These are phyloP conservation scores for Eurypyga helias DNA, from an alignment of 2,113 vertebrate genomes.

Conservation along the genomic window DNA sequence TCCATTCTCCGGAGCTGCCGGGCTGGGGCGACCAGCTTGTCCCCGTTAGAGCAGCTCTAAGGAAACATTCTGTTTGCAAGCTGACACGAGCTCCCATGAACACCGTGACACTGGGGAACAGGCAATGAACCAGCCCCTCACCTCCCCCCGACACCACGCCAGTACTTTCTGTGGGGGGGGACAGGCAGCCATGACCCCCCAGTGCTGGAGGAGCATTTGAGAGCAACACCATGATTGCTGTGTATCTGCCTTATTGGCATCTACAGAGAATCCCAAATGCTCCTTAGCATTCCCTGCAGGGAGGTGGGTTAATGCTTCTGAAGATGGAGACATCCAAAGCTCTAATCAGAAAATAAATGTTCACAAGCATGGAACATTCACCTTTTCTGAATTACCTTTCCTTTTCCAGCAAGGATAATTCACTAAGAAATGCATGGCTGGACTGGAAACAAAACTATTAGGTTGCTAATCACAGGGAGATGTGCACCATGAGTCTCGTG, in stretches of 20 bases:
- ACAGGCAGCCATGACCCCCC: not conserved
- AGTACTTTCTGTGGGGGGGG: not conserved
- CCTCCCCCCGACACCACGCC: rapidly evolving
- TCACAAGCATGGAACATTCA: not conserved
- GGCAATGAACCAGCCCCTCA: not conserved
- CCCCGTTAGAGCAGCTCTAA: not conserved
- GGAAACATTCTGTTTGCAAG: rapidly evolving
- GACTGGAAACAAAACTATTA: not conserved
- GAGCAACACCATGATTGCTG: not conserved
- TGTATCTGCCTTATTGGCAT: not conserved
- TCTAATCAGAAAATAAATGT: not conserved
- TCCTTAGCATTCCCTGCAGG: not conserved
- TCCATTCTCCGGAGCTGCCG: not conserved
- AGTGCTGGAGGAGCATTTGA: not conserved
- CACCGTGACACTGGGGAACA: not conserved
- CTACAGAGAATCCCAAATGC: not conserved
- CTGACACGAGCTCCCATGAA: not conserved
- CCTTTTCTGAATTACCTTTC: not conserved
- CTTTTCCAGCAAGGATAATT: not conserved
- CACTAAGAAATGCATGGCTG: not conserved
- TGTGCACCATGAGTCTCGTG: not conserved
- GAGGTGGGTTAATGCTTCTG: not conserved
- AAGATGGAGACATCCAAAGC: not conserved
- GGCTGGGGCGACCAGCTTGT: not conserved
- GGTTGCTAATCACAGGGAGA: not conserved